Evolutionary conservation across 2,797 vertebrate genomes (phyloP).

Genomic region (Nyctalus aviator): DNA sequence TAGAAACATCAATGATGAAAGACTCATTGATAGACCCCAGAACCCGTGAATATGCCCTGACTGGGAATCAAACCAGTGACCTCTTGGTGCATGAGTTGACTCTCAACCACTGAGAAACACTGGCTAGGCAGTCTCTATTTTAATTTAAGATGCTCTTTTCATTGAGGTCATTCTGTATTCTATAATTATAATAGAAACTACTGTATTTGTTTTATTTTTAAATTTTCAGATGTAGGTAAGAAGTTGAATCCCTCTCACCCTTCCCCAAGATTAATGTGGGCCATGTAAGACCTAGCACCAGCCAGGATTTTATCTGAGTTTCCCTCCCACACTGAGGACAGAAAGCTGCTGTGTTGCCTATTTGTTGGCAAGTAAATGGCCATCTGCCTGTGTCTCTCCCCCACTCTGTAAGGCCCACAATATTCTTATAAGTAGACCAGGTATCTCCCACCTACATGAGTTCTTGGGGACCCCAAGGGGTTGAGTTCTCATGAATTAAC

Average conservation of each 20-base stretch:
- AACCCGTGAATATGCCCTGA: no score
- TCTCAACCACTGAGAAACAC: no score
- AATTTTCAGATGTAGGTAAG: not conserved
- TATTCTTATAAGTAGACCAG: constrained; percentile 3
- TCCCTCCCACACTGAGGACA: not conserved
- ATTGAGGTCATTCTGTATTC: not conserved
- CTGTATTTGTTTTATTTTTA: not conserved
- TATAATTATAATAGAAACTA: not conserved
- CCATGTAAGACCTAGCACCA: not conserved
- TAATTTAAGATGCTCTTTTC: not conserved
- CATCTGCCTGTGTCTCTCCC: not conserved
- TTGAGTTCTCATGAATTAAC: constrained; percentile 10
- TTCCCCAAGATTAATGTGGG: not conserved
- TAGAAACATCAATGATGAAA: no score
- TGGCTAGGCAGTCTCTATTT: not conserved
- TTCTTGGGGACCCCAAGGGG: constrained; percentile 32
- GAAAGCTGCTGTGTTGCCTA: not conserved
- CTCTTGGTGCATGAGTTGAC: no score
- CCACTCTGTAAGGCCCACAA: not conserved
- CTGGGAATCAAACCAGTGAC: no score
- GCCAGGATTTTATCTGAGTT: not conserved
- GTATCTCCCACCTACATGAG: not conserved
- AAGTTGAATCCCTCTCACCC: not conserved
- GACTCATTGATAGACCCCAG: no score
- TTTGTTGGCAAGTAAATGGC: not conserved